Conservation (phyloP, 2,888 invertebrate genomes). For the Synergus japonicus region DNA sequence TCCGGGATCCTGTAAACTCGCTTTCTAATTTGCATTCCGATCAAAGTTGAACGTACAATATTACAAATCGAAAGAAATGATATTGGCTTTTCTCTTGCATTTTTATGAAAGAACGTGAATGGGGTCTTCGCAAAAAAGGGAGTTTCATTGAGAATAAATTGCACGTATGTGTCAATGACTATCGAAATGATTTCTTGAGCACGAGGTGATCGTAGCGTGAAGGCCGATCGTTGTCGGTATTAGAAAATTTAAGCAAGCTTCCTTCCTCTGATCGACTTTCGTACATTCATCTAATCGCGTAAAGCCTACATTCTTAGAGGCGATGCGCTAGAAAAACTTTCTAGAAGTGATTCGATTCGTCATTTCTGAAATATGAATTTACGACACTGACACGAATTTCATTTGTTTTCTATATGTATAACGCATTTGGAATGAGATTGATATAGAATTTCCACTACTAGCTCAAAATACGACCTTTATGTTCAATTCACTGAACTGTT, state of each 20-base stretch:
- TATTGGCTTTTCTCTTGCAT: conserved; percentile 3
- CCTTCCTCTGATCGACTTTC: conserved; percentile 38
- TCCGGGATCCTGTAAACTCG: not conserved
- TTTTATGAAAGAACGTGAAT: conserved; percentile 28
- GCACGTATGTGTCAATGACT: conserved; percentile 45
- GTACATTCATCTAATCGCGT: conserved; percentile 1
- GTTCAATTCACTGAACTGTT: not conserved
- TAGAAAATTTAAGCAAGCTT: conserved; percentile 48
- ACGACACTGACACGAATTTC: not conserved
- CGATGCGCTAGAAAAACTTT: conserved; percentile 9
- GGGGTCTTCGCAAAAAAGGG: conserved; percentile 28
- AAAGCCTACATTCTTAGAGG: not conserved
- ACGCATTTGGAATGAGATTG: not conserved
- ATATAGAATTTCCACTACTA: not conserved
- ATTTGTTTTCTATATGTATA: not conserved
- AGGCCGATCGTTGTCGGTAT: conserved; percentile 52
- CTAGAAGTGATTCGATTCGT: not conserved
- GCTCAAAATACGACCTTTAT: not conserved
- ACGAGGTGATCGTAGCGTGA: conserved; percentile 46
- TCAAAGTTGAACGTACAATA: not conserved
- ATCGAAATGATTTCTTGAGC: conserved; percentile 41
- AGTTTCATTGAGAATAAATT: conserved; percentile 49
- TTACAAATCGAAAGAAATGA: conserved; percentile 6
- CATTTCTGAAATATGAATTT: not conserved
- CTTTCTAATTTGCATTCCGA: not conserved